phyloP scores from a whole-genome alignment of 2,888 invertebrate species.

The Ophonus ardosiacus region DNA sequence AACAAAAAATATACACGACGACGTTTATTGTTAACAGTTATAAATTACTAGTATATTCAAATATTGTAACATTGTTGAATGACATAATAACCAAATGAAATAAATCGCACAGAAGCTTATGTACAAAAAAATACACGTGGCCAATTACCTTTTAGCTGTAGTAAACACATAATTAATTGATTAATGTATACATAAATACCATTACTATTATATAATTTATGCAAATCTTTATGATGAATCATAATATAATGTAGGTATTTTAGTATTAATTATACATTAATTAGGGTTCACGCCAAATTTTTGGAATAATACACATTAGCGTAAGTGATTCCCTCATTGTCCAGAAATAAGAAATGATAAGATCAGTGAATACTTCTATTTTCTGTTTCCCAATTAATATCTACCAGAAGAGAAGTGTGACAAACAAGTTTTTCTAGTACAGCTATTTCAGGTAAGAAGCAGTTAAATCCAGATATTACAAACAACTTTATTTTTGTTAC shows the following conservation, averaged over 20 bases:
- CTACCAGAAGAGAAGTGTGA: neutral
- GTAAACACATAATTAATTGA: too few relatives aligned
- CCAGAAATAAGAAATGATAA: neutral
- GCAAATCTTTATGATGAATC: too few relatives aligned
- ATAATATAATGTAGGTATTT: neutral
- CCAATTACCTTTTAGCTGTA: too few relatives aligned
- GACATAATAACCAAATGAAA: too few relatives aligned
- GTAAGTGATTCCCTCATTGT: neutral
- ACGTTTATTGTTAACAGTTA: too few relatives aligned
- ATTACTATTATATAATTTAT: too few relatives aligned
- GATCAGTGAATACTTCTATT: neutral
- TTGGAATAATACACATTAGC: neutral
- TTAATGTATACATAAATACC: too few relatives aligned
- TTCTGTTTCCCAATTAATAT: slow-evolving; percentile 38
- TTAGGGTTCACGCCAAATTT: neutral
- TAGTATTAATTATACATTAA: neutral
- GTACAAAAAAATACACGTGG: too few relatives aligned
- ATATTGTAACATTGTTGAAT: too few relatives aligned
- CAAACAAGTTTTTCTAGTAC: slow-evolving; percentile 35
- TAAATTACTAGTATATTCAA: too few relatives aligned
- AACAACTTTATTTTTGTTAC: neutral
- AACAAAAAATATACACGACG: too few relatives aligned
- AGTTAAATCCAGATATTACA: slow-evolving; percentile 16
- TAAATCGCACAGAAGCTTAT: too few relatives aligned
- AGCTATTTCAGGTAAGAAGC: slow-evolving; percentile 21